These are phyloP conservation scores for Gulo gulo DNA, from an alignment of 2,113 vertebrate species.

Conservation along the genomic window DNA sequence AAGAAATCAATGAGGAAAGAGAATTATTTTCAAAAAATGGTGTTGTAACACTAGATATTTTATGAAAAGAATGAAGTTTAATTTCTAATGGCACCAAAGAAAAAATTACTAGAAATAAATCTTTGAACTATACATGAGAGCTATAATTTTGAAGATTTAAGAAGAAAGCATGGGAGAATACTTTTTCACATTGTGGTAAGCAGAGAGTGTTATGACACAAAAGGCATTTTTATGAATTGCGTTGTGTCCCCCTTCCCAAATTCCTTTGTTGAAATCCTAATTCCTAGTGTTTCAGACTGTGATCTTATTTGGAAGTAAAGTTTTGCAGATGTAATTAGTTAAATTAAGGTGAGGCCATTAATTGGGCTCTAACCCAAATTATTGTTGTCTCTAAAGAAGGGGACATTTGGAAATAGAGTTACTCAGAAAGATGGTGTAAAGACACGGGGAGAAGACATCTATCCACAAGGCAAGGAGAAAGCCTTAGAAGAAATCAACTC, in stretches of 20 bases:
- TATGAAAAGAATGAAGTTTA: background rate
- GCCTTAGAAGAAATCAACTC: background rate
- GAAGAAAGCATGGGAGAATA: background rate
- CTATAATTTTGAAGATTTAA: background rate
- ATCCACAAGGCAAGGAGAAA: background rate
- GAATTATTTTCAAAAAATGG: background rate
- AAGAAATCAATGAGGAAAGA: background rate
- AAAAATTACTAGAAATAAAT: background rate
- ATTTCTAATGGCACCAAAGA: background rate
- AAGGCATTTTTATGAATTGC: background rate
- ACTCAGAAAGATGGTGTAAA: too few species aligned
- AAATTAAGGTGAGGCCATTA: background rate
- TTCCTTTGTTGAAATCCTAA: background rate
- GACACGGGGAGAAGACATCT: background rate
- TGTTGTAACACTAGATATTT: background rate
- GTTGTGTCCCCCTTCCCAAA: fast-evolving
- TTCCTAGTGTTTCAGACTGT: background rate
- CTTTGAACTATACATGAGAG: background rate
- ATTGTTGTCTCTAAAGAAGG: background rate
- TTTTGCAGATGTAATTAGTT: background rate
- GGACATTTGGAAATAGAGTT: background rate
- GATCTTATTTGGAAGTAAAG: background rate
- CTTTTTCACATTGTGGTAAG: background rate
- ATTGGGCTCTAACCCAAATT: background rate
- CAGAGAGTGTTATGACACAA: background rate